These are phyloP conservation scores for Thecophora atra DNA, from an alignment of 2,888 invertebrate genomes.

Conservation along the genomic window DNA sequence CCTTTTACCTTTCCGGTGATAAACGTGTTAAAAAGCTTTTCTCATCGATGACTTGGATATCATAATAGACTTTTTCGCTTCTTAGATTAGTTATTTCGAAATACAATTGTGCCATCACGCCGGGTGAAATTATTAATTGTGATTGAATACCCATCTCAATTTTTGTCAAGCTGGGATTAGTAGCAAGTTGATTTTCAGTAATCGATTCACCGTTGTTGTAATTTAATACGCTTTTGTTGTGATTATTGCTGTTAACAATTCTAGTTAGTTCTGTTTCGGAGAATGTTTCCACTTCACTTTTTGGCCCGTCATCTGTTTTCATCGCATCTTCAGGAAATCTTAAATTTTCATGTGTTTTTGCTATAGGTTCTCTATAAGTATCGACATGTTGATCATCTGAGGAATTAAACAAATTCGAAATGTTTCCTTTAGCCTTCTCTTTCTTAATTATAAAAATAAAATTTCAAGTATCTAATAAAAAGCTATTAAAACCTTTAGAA, in stretches of 20 bases:
- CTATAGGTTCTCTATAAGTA: constrained; percentile 48
- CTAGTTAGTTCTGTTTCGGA: constrained; percentile 52
- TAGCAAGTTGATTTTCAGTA: constrained; percentile 38
- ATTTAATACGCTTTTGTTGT: neutral
- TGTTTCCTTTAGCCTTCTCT: no score
- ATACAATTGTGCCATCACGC: constrained; percentile 66
- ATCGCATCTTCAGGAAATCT: constrained; percentile 53
- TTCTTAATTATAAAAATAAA: no score
- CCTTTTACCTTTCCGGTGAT: constrained; percentile 69
- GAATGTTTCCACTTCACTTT: constrained; percentile 60
- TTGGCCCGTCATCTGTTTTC: constrained; percentile 45
- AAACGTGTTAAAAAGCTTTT: constrained; percentile 70
- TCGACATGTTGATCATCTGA: constrained; percentile 60
- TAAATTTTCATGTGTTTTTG: constrained; percentile 50
- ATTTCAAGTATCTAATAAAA: neutral
- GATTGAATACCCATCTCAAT: constrained; percentile 68
- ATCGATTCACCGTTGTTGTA: neutral
- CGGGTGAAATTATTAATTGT: constrained; percentile 65
- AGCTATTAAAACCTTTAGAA: neutral
- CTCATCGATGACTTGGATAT: constrained; percentile 72
- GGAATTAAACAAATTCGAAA: neutral
- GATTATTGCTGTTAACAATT: neutral
- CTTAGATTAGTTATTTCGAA: constrained; percentile 80
- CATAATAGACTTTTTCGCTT: constrained; percentile 69
- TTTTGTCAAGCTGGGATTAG: constrained; percentile 56